phyloP scores from a whole-genome alignment of 2,113 vertebrate species.

The Bos indicus region DNA sequence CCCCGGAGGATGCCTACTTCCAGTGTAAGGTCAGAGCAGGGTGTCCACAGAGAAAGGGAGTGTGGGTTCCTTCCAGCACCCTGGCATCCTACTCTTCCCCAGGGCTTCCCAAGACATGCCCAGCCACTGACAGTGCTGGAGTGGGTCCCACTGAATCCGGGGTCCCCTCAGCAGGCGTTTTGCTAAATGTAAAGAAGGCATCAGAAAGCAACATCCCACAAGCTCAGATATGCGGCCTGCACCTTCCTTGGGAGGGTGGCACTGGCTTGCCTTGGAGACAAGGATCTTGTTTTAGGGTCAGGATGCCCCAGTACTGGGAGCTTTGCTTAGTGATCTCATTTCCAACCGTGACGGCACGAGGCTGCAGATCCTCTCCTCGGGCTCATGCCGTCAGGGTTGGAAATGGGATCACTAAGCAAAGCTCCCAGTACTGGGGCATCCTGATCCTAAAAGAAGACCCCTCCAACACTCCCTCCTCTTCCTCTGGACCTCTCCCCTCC shows the following conservation, averaged over 20 bases:
- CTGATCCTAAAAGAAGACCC: neutral
- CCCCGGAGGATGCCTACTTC: neutral
- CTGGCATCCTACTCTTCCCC: neutral
- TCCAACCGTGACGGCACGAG: neutral
- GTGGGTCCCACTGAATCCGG: neutral
- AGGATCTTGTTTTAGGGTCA: neutral
- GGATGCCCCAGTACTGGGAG: neutral
- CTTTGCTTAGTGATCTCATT: neutral
- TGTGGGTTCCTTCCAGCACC: neutral
- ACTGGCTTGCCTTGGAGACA: neutral
- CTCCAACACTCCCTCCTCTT: neutral
- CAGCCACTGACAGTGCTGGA: neutral
- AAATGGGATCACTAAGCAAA: neutral
- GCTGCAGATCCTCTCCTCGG: neutral
- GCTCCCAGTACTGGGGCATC: rapidly evolving
- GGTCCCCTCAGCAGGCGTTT: neutral
- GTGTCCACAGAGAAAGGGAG: neutral
- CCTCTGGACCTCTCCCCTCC: neutral
- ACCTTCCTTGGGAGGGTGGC: neutral
- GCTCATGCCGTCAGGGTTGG: neutral
- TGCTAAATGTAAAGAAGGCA: neutral
- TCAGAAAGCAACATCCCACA: neutral
- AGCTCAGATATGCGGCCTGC: neutral
- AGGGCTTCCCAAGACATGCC: neutral
- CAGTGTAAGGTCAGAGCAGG: neutral